Percentiles rank a stretch among this genome's conserved stretches.
Conservation (phyloP, 2,888 invertebrate species). For the Sphinx pinastri region DNA sequence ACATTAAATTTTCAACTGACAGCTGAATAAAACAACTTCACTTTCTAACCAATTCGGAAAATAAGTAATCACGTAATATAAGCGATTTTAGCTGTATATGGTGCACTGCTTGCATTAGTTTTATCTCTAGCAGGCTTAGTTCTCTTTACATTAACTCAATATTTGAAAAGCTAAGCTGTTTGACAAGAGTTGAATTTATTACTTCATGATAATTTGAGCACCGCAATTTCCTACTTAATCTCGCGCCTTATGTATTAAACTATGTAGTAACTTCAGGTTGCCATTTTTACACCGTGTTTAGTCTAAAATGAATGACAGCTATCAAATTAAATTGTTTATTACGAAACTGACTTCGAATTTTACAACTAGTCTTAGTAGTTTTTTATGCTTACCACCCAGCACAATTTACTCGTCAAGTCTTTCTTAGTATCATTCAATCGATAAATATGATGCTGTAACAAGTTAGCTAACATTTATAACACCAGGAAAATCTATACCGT, state of each 20-base stretch:
- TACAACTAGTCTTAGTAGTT: too few relatives aligned
- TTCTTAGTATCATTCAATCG: too few relatives aligned
- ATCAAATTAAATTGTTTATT: not conserved
- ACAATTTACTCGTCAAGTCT: too few relatives aligned
- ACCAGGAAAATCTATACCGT: constrained; percentile 12
- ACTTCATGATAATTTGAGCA: not conserved
- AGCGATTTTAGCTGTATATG: not conserved
- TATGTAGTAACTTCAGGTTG: not conserved
- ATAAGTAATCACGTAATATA: not conserved
- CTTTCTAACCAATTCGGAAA: constrained; percentile 5
- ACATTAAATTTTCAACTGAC: not conserved
- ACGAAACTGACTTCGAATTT: too few relatives aligned
- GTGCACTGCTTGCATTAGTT: not conserved
- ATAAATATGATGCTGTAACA: not conserved
- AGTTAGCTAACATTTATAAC: constrained; percentile 22
- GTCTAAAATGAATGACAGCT: not conserved
- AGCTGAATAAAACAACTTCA: not conserved
- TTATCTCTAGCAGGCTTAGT: not conserved
- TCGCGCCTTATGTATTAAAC: not conserved
- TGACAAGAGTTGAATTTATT: not conserved
- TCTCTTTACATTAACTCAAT: not conserved
- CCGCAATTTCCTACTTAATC: not conserved
- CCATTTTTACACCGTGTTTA: not conserved
- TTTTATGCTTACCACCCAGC: too few relatives aligned
- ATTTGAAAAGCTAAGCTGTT: not conserved